Base-by-base conservation (phyloP, 2,113 vertebrate genomes). In the Phalacrocorax carbo region DNA sequence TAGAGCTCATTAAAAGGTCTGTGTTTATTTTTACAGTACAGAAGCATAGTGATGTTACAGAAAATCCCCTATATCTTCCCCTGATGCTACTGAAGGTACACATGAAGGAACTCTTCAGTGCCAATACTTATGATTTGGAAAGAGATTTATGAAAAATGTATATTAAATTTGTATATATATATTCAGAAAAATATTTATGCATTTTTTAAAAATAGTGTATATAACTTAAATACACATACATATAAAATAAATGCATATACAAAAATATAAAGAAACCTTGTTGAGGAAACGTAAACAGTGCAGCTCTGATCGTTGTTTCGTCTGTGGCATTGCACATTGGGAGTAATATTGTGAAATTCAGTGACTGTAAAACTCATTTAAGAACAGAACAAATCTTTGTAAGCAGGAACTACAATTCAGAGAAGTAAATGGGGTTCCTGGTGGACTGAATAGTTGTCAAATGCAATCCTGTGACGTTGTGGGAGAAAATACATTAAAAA, bases 121-220 rank as follows among this genome's bases (percentile, higher is more conserved):
- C 26, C 8, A 54, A 23, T 58, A 70, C 73, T 15, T 72, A 40
- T 2, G 0, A 11, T 80, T 82, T 57, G 48, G 40, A 94, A 27
- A 87, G 3, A 73, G 86, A 72, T 44, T 40, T 36, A 22, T 73
- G 15, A 42, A 40, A 79, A 79, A 42, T 21, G 2, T 21, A 23
- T 46, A 26, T 44, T 19, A 18, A 2, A 10, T 18, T 19, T 58
- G 13, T 23, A 17, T 25, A 11, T 32, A 58, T 34, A 21, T 44
- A 34, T 58, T 55, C 60, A 95, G 13, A 64, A 94, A 94, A 84
- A 61, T 20, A 0, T n/a, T 19, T 36, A 49, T 68, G 3, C 6
- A 44, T 64, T 44, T 79, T 34, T 64, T 7, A 0, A 1, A 62
- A 88, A 76, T 2, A 0, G 3, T 15, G 2, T 34, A 12, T 71